Percentiles rank a stretch among this genome's conserved stretches.
Evolutionary conservation across 2,113 vertebrate genomes (phyloP).

Genomic region (Stomatorhinus ivindoensis): DNA sequence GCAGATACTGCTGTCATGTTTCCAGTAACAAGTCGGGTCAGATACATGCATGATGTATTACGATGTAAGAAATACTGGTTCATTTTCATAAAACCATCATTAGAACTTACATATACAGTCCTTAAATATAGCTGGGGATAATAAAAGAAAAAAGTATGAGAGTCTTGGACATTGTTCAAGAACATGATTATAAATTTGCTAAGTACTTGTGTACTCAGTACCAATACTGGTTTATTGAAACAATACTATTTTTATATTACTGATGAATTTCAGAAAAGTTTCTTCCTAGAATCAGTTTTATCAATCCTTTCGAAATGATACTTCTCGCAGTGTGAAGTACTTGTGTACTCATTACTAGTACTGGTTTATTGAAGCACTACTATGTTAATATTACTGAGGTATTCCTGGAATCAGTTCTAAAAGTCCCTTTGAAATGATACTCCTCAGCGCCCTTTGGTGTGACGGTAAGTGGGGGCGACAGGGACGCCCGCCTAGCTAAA

Average conservation of each 20-base stretch:
- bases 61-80: slow-evolving; percentile 23
- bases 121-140: slow-evolving; percentile 20
- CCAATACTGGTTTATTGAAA: background rate
- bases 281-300: background rate
- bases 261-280: background rate
- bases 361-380: background rate
- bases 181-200: background rate
- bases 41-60: background rate
- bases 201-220: background rate
- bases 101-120: background rate
- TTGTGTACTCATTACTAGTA: background rate
- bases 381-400: background rate
- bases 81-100: slow-evolving; percentile 35
- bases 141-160: slow-evolving; percentile 46
- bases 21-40: background rate
- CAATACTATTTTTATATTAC: background rate
- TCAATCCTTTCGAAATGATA: background rate
- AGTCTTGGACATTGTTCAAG: background rate
- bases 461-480: background rate
- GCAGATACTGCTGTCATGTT: background rate
- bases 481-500: background rate
- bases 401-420: background rate
- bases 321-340: background rate
- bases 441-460: background rate
- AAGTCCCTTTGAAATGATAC: background rate